These are phyloP conservation scores for Sarcophaga rosellei DNA, from an alignment of 2,888 invertebrate genomes.

Conservation along the genomic window DNA sequence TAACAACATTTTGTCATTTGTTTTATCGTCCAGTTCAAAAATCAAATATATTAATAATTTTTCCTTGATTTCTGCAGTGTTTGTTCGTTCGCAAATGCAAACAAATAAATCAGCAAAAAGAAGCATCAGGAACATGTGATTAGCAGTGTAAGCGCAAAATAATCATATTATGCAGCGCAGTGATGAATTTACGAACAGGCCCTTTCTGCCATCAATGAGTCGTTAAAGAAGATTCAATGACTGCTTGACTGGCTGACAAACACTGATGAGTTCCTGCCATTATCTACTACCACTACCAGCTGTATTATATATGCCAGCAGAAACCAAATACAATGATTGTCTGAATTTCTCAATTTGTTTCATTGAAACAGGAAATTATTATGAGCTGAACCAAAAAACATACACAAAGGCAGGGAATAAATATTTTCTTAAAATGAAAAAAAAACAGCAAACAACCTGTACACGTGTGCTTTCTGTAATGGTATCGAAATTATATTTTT, in stretches of 20 bases:
- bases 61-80: too few species aligned
- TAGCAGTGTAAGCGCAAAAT: too few species aligned
- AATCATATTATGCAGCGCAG: too few species aligned
- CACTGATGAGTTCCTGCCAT: conserved; percentile 21
- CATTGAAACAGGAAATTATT: conserved; percentile 50
- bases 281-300: not conserved
- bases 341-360: not conserved
- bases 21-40: too few species aligned
- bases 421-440: conserved; percentile 4
- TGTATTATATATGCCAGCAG: too few species aligned
- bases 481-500: too few species aligned
- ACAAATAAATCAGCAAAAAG: too few species aligned
- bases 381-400: conserved; percentile 15
- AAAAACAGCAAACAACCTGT: conserved; percentile 6
- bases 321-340: not conserved
- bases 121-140: too few species aligned
- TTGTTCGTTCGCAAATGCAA: too few species aligned
- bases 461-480: conserved; percentile 29
- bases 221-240: conserved; percentile 28
- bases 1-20: too few species aligned
- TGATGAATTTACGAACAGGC: too few species aligned
- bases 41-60: too few species aligned
- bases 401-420: conserved; percentile 24
- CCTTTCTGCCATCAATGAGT: conserved; percentile 39
- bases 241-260: conserved; percentile 35